Evolutionary conservation across 1,140 invertebrate genomes (phyloP).

Genomic region (Drosophila kohkoa): DNA sequence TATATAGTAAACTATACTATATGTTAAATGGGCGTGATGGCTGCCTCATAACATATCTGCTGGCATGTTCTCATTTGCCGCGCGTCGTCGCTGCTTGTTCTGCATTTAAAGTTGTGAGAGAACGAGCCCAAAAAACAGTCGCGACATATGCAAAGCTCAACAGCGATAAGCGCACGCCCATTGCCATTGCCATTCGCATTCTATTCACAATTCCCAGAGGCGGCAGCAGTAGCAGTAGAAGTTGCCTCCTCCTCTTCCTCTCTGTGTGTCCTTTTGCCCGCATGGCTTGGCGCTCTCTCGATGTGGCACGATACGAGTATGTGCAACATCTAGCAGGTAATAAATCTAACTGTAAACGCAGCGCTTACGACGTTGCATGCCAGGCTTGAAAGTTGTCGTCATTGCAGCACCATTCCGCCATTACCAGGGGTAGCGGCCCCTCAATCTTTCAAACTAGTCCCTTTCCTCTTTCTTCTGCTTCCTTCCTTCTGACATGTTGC

Average conservation of each 20-base stretch:
- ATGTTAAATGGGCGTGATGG: conserved; percentile 2
- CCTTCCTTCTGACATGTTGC: conserved; percentile 4
- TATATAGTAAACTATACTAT: not conserved
- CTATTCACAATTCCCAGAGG: conserved; percentile 14
- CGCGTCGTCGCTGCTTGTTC: conserved; percentile 10
- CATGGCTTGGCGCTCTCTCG: not conserved
- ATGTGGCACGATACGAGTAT: conserved; percentile 53
- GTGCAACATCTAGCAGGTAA: conserved; percentile 82
- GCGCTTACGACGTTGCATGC: conserved; percentile 80
- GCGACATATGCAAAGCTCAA: conserved; percentile 77
- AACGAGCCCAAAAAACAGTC: conserved; percentile 41
- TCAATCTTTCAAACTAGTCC: conserved; percentile 30
- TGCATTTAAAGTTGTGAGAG: conserved; percentile 22
- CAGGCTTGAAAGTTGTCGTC: conserved; percentile 79
- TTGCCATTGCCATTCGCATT: conserved; percentile 44
- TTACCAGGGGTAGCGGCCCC: conserved; percentile 34
- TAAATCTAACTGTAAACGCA: conserved; percentile 82
- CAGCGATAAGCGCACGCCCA: conserved; percentile 64
- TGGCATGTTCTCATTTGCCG: conserved; percentile 6
- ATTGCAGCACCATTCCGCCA: conserved; percentile 54
- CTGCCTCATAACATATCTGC: conserved; percentile 10
- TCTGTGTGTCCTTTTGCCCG: not conserved
- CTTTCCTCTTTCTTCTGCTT: not conserved
- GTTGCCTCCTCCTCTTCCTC: not conserved
- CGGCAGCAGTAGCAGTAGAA: too few species aligned